phyloP scores from a whole-genome alignment of 2,113 vertebrate species.

The Takifugu flavidus region DNA sequence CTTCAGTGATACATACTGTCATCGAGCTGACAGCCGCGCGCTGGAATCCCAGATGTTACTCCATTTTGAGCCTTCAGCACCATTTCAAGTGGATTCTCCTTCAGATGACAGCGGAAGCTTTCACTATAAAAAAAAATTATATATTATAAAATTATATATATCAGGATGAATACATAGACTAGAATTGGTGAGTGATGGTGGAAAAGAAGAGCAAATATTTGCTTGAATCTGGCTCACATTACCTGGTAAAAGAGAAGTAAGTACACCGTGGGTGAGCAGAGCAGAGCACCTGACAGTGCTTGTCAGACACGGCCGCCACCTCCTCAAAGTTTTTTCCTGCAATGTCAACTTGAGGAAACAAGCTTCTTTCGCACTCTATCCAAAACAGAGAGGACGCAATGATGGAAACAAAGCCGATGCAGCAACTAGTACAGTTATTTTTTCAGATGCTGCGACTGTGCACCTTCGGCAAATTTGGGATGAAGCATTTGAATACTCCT shows the following conservation, averaged over 20 bases:
- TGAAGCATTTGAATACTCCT: neutral
- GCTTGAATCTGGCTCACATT: neutral
- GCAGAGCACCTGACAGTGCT: slow-evolving; percentile 61
- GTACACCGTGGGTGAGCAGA: slow-evolving; percentile 49
- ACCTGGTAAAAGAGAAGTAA: slow-evolving; percentile 56
- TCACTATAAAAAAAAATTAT: slow-evolving; percentile 11
- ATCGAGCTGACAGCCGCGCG: slow-evolving; percentile 38
- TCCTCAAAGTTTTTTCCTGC: neutral
- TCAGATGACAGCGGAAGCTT: slow-evolving; percentile 37
- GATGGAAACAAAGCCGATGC: neutral
- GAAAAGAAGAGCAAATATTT: no score
- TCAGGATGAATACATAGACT: neutral
- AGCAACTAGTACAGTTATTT: fast-evolving
- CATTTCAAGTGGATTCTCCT: slow-evolving; percentile 28
- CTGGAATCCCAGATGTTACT: slow-evolving; percentile 49
- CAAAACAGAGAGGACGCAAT: neutral
- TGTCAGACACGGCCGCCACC: slow-evolving; percentile 25
- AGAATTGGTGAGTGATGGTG: no score
- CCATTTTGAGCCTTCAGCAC: neutral
- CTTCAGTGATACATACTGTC: slow-evolving; percentile 15
- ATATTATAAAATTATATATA: no score
- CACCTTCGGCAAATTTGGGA: slow-evolving; percentile 10
- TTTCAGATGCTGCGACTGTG: neutral
- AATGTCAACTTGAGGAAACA: slow-evolving; percentile 40
- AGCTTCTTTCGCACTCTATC: slow-evolving; percentile 35